Conservation (phyloP, 2,888 invertebrate genomes). For the Taphrorychus bicolor region DNA sequence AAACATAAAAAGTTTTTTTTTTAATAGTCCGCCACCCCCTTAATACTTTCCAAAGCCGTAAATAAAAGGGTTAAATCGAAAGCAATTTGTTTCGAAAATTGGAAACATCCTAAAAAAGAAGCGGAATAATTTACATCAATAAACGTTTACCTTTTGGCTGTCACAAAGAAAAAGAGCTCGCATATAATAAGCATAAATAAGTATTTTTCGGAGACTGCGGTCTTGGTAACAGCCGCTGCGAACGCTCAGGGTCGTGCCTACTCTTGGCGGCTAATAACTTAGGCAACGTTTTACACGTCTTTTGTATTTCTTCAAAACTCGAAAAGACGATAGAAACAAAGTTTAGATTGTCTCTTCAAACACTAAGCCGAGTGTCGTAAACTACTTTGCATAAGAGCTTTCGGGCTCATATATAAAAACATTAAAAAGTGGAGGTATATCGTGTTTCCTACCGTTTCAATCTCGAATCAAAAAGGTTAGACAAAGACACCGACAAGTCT, state of each 20-base stretch:
- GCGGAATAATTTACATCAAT: slow-evolving; percentile 29
- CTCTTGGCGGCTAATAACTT: background rate
- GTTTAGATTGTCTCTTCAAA: background rate
- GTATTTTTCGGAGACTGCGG: slow-evolving; percentile 11
- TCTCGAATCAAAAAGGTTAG: slow-evolving; percentile 14
- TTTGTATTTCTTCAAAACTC: too few species aligned
- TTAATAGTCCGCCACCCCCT: too few species aligned
- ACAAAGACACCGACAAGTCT: slow-evolving; percentile 27
- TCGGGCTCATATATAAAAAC: slow-evolving; percentile 6
- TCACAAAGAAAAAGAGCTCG: slow-evolving; percentile 28
- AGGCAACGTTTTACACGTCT: too few species aligned
- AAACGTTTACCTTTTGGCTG: slow-evolving; percentile 33
- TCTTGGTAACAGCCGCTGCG: background rate
- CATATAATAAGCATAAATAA: slow-evolving; percentile 33
- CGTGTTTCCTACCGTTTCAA: slow-evolving; percentile 30
- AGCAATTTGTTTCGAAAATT: slow-evolving; percentile 17
- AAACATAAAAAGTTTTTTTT: too few species aligned
- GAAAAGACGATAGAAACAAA: background rate
- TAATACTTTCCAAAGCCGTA: background rate
- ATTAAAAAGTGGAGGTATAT: slow-evolving; percentile 20
- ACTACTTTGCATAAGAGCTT: background rate
- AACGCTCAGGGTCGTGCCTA: background rate
- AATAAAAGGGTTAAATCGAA: slow-evolving; percentile 10
- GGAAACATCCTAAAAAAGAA: slow-evolving; percentile 15
- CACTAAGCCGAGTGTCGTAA: background rate